Evolutionary conservation across 2,888 invertebrate genomes (phyloP).

Genomic region (Penaeus monodon): DNA sequence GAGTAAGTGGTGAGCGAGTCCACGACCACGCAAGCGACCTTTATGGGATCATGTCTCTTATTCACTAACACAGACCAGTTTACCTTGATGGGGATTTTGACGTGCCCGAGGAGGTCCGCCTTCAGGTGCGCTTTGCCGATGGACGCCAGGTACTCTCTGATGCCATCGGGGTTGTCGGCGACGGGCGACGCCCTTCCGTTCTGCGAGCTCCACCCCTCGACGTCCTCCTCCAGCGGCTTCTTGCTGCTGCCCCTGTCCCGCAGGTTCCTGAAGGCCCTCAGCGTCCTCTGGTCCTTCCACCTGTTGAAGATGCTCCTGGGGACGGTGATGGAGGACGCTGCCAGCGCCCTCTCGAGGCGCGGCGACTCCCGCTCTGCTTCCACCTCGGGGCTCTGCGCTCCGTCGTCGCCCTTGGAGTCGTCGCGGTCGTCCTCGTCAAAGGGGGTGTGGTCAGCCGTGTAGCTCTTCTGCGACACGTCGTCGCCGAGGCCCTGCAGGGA

Average conservation of each 20-base stretch:
- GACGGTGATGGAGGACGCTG: not conserved
- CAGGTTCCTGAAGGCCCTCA: conserved; percentile 36
- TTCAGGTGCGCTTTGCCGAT: conserved; percentile 37
- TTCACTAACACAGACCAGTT: no score
- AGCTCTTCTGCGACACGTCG: no score
- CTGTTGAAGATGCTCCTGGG: not conserved
- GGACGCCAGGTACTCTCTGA: conserved; percentile 28
- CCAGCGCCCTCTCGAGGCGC: not conserved
- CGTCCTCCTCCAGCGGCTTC: not conserved
- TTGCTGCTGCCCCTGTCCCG: not conserved
- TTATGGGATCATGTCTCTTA: no score
- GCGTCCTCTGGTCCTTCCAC: conserved; percentile 22
- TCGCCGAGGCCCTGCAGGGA: no score
- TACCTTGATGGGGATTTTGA: conserved; percentile 44
- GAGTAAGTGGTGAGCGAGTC: no score
- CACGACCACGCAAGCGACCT: no score
- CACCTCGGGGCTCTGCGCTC: no score
- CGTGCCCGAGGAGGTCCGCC: conserved; percentile 34
- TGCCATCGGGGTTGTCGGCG: conserved; percentile 29
- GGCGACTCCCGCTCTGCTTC: no score
- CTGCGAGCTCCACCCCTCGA: not conserved
- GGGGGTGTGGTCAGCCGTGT: no score
- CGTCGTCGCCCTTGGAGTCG: not conserved
- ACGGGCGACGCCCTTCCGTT: not conserved
- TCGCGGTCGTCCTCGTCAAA: not conserved